Base-by-base conservation (phyloP, 2,888 invertebrate genomes). In the Agriopis leucophaearia region DNA sequence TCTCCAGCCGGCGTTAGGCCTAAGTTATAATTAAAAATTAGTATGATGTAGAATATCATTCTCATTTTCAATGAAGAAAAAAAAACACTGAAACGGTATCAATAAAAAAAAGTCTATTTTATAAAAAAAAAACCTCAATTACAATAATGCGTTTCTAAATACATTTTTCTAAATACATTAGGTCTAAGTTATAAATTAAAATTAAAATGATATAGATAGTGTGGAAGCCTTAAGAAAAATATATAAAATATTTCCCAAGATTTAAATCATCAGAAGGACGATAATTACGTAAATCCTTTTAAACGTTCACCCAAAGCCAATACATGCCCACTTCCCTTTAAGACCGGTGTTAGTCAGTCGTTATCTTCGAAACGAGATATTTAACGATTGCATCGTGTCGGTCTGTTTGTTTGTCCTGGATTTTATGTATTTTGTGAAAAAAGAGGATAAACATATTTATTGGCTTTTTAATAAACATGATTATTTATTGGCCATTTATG, bases 341-440 rank as follows among this genome's bases (percentile, higher is more conserved):
- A 59, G 50, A 51, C 40, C 50, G 51, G 50, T 45, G 47, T 55
- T 50, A 38, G 50, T 52, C 62, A 64, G 27, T 52, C 58, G 55
- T 63, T 70, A 73, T 71, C 63, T 67, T 67, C 48, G 64, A 66
- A 42, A 66, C 54, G 36, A 47, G 65, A 66, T 69, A 70, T 63
- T 63, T 66, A 73, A 62, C 62, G 69, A 68, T 68, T 42, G 13
- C 38, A 42, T 55, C 56, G 64, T 59, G 66, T 63, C 63, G 66
- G 66, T 52, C n/a, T 69, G 55, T 71, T 68, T 74, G 60, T 72
- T 65, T 69, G 63, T 51, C 50, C 40, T 66, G n/a, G 50, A 35
- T 61, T 72, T 70, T 42, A 60, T 65, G 57, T 50, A 16, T 68
- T 70, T 57, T 48, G 54, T 38, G 44, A 48, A 65, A 68, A 70